phyloP scores from a whole-genome alignment of 2,113 vertebrate species.

The Atherinomorus stipes region DNA sequence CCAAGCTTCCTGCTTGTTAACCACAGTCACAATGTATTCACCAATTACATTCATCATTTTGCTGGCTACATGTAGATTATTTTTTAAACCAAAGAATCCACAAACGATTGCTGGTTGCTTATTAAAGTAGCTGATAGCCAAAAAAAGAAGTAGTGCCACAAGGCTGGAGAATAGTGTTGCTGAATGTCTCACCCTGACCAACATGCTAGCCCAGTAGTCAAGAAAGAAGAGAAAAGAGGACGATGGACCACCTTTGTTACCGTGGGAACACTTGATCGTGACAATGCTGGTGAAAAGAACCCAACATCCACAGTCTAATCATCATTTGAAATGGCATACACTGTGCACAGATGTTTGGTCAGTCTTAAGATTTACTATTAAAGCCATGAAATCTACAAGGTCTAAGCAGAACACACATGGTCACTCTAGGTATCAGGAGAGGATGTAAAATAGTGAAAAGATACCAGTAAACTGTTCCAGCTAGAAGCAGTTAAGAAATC shows the following conservation, averaged over 20 bases:
- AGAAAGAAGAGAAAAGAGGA: neutral
- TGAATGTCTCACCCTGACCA: conserved; percentile 17
- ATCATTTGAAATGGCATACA: conserved; percentile 18
- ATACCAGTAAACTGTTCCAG: conserved; percentile 54
- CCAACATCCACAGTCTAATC: conserved; percentile 13
- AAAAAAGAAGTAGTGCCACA: neutral
- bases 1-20: conserved; percentile 4
- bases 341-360: conserved; percentile 61
- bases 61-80: conserved; percentile 34
- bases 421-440: conserved; percentile 25
- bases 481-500: conserved; percentile 44
- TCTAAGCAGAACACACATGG: conserved; percentile 14
- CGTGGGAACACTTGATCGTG: conserved; percentile 1
- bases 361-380: conserved; percentile 44
- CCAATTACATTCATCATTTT: conserved; percentile 42
- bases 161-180: conserved; percentile 30
- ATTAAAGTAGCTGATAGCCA: conserved; percentile 23
- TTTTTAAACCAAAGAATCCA: conserved; percentile 24
- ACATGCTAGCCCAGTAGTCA: conserved; percentile 34
- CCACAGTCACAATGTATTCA: conserved; percentile 19
- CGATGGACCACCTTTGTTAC: conserved; percentile 15
- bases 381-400: conserved; percentile 26
- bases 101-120: conserved; percentile 48
- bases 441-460: conserved; percentile 39
- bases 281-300: conserved; percentile 35